These are phyloP conservation scores for Dolichomitus sp. DNA, from an alignment of 2,888 invertebrate genomes.

Conservation along the genomic window DNA sequence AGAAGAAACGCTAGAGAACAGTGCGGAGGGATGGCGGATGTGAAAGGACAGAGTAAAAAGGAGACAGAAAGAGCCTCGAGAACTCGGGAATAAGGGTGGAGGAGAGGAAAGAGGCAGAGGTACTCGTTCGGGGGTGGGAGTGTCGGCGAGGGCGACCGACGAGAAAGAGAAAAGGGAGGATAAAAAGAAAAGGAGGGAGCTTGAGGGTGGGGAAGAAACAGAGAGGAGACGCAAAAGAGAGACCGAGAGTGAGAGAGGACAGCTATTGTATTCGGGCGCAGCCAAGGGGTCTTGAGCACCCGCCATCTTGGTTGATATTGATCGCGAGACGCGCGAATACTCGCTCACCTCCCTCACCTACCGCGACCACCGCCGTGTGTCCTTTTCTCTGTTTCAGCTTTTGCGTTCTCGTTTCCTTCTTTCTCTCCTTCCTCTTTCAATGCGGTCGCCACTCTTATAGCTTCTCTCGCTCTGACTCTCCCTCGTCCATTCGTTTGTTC, in stretches of 20 bases:
- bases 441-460: constrained; percentile 26
- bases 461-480: constrained; percentile 45
- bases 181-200: constrained; percentile 48
- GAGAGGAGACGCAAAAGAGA: constrained; percentile 57
- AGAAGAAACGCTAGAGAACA: constrained; percentile 44
- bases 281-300: constrained; percentile 83
- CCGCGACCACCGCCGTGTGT: constrained; percentile 57
- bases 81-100: constrained; percentile 70
- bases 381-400: constrained; percentile 72
- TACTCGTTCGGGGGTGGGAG: constrained; percentile 62
- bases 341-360: constrained; percentile 72
- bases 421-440: constrained; percentile 34
- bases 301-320: constrained; percentile 86
- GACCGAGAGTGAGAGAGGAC: constrained; percentile 68
- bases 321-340: constrained; percentile 85
- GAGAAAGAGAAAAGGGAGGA: constrained; percentile 58
- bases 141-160: constrained; percentile 63
- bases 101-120: constrained; percentile 61
- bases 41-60: constrained; percentile 55
- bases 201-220: constrained; percentile 11
- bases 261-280: constrained; percentile 84
- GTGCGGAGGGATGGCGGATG: constrained; percentile 33
- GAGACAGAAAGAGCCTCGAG: constrained; percentile 65
- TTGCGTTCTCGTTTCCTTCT: constrained; percentile 48
- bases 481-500: constrained; percentile 41